Evolutionary conservation across 2,113 vertebrate genomes (phyloP).

Genomic region (Lamprotornis superbus): DNA sequence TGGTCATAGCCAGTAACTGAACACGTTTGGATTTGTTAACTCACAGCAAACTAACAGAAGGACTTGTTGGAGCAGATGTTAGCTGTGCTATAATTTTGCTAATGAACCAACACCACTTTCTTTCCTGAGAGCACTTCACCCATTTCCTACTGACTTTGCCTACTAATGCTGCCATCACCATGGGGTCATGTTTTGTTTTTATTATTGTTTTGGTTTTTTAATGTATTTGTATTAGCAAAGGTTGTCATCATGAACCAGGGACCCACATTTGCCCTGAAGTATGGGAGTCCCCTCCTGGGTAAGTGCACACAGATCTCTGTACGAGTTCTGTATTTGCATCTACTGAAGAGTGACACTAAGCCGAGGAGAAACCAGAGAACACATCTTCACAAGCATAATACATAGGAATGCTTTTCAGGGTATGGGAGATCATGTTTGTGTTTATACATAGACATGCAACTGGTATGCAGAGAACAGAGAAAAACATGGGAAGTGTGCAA

Average conservation of each 20-base stretch:
- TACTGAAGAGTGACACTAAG: not conserved
- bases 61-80: not conserved
- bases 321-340: not conserved
- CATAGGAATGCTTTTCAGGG: not conserved
- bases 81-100: not conserved
- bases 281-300: rapidly evolving
- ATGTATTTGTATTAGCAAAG: not conserved
- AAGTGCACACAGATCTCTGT: not conserved
- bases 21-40: not conserved
- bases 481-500: not conserved
- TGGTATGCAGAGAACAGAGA: not conserved
- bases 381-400: not conserved
- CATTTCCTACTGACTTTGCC: not conserved
- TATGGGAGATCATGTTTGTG: not conserved
- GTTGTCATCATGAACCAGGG: not conserved
- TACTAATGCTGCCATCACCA: not conserved
- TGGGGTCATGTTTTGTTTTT: not conserved
- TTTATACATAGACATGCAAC: not conserved
- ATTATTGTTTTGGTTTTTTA: not conserved
- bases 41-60: not conserved
- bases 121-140: not conserved
- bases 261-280: not conserved
- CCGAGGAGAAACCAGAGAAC: not conserved
- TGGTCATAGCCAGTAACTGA: not conserved
- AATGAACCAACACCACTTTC: not conserved